Percentiles rank a stretch among this genome's conserved stretches.
Conservation (phyloP, 2,888 invertebrate genomes). For the Podabrus alpinus region DNA sequence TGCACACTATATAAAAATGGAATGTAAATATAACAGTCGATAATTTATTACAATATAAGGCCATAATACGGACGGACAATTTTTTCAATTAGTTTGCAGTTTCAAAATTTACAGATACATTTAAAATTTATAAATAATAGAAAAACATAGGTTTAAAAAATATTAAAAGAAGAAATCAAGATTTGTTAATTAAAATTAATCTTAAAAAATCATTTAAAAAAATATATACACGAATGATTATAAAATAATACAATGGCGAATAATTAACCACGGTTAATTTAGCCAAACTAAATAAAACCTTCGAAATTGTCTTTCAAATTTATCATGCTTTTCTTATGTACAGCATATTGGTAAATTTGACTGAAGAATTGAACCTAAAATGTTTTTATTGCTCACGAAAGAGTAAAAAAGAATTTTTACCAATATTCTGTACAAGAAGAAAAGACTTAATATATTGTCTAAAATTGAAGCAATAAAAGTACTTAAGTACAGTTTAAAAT, state of each 20-base stretch:
- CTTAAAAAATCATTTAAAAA: background rate
- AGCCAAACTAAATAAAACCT: background rate
- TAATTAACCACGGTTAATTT: background rate
- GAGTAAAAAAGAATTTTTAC: background rate
- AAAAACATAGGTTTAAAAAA: background rate
- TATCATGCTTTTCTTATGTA: background rate
- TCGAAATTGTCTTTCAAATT: background rate
- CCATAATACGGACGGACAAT: conserved; percentile 29
- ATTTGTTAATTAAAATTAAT: background rate
- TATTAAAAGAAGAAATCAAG: background rate
- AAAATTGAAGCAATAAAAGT: background rate
- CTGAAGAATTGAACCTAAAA: background rate
- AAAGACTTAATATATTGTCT: background rate
- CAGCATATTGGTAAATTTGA: background rate
- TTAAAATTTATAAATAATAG: conserved; percentile 11
- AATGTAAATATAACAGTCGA: conserved; percentile 35
- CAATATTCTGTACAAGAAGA: background rate
- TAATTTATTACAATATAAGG: conserved; percentile 25
- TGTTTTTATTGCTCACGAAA: background rate
- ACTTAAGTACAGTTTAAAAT: background rate
- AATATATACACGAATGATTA: background rate
- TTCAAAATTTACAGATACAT: background rate
- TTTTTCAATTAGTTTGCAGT: conserved; percentile 8
- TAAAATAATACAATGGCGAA: background rate
- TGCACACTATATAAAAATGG: conserved; percentile 39